Base-by-base conservation (phyloP, 2,113 vertebrate genomes). In the Tragelaphus buxtoni region DNA sequence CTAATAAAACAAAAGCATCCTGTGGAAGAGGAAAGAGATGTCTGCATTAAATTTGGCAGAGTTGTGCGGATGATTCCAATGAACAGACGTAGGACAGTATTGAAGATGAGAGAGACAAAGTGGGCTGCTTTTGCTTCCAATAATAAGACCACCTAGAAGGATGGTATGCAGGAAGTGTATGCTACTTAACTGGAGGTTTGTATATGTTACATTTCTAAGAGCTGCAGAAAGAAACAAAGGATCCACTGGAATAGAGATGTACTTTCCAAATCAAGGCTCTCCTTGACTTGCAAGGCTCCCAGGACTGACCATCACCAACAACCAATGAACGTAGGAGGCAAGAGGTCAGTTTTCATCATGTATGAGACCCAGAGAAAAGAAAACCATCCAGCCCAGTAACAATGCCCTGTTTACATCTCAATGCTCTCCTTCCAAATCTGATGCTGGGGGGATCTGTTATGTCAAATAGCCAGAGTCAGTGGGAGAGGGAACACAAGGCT, bases 151-250 rank as follows among this genome's bases (percentile, higher is more conserved):
- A 58, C 20, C 47, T 10, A 32, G 4, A 11, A 9, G 47, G 51
- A 63, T 0, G 7, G 30, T 2, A 0, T 16, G 5, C 28, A 39
- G 26, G 4, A 83, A 32, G 28, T 5, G 13, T 2, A 2, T 5
- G 16, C 4, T 60, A 58, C 51, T 24, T 81, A 2, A n/a, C 26
- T 12, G 8, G 11, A 77, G n/a, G 0, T 26, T 55, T 35, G 51
- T 77, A 7, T 8, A 13, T 11, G 13, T 65, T 32, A 39, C 7
- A 30, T 47, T 83, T 72, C 47, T 79, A 86, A 77, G 16, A 85
- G 55, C 11, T 76, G 39, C 10, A 18, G 28, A 45, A 93, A 95
- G 49, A 92, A 84, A 4, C 28, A 35, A 32, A 94, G 8, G 4
- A 79, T 14, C 18, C 79, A 26, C 22, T 11, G 17, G 18, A 77